Evolutionary conservation across 2,797 vertebrate species (phyloP).

Genomic region (Neosalanx taihuensis): DNA sequence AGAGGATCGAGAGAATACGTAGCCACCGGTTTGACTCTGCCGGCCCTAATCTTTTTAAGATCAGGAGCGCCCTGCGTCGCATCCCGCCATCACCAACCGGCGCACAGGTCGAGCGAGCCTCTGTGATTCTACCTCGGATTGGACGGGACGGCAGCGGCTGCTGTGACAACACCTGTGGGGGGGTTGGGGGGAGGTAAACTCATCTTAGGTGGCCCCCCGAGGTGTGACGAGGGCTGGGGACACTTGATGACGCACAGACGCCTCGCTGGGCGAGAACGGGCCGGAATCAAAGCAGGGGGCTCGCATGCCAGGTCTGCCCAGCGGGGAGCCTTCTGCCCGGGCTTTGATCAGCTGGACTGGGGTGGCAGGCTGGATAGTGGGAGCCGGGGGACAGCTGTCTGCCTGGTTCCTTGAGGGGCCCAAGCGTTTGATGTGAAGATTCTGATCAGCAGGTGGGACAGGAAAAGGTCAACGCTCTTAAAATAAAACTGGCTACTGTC

Average conservation of each 20-base stretch:
- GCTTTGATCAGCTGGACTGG: conserved; percentile 59
- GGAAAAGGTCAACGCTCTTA: conserved; percentile 47
- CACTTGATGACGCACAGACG: conserved; percentile 15
- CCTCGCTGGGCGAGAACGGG: conserved; percentile 24
- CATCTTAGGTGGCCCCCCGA: conserved; percentile 11
- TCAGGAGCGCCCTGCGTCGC: not conserved
- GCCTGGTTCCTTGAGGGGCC: conserved; percentile 45
- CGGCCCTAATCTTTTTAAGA: not conserved
- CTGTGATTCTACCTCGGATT: not conserved
- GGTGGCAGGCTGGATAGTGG: conserved; percentile 26
- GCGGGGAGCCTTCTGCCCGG: conserved; percentile 36
- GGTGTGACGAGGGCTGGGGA: conserved; percentile 2
- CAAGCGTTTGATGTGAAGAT: conserved; percentile 67
- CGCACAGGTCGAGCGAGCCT: not conserved
- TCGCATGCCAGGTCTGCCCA: conserved; percentile 40
- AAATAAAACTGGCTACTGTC: conserved; percentile 51
- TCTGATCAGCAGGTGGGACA: conserved; percentile 50
- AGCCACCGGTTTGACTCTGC: not conserved
- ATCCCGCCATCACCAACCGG: too few relatives aligned
- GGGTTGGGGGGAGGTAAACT: not conserved
- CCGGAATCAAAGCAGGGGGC: conserved; percentile 40
- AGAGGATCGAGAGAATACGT: not conserved
- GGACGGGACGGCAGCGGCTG: not conserved
- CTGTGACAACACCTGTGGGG: not conserved
- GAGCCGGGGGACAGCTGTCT: conserved; percentile 20